Conservation (phyloP, 2,113 vertebrate genomes). For the Odocoileus hemionus region DNA sequence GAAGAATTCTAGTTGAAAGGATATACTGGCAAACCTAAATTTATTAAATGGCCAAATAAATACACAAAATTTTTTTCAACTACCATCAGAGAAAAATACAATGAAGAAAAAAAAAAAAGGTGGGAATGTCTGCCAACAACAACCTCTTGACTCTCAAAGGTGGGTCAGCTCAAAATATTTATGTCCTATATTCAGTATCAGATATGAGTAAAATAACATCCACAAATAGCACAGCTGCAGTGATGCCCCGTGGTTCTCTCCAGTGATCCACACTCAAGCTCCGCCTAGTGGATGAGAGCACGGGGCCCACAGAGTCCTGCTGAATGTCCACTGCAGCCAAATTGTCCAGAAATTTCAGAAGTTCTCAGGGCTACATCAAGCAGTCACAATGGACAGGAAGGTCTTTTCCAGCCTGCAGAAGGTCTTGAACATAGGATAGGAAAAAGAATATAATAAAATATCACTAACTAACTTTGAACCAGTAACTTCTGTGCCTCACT, state of each 20-base stretch:
- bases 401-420: neutral
- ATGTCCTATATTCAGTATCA: neutral
- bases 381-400: neutral
- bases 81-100: neutral
- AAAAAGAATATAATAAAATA: neutral
- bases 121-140: neutral
- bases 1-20: constrained; percentile 15
- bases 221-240: neutral
- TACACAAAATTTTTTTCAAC: neutral
- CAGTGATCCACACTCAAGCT: neutral
- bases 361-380: neutral
- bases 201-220: neutral
- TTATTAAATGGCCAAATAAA: constrained; percentile 12
- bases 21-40: neutral
- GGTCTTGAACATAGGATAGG: neutral
- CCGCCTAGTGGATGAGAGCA: neutral
- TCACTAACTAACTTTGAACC: neutral
- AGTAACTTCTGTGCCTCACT: neutral
- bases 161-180: constrained; percentile 2
- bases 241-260: neutral
- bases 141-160: constrained; percentile 24
- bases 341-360: neutral
- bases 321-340: neutral
- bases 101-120: neutral
- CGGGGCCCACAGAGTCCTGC: neutral